Percentiles rank a stretch among this genome's conserved stretches.
phyloP scores from a whole-genome alignment of 2,888 invertebrate genomes.

The Julus scanicus region DNA sequence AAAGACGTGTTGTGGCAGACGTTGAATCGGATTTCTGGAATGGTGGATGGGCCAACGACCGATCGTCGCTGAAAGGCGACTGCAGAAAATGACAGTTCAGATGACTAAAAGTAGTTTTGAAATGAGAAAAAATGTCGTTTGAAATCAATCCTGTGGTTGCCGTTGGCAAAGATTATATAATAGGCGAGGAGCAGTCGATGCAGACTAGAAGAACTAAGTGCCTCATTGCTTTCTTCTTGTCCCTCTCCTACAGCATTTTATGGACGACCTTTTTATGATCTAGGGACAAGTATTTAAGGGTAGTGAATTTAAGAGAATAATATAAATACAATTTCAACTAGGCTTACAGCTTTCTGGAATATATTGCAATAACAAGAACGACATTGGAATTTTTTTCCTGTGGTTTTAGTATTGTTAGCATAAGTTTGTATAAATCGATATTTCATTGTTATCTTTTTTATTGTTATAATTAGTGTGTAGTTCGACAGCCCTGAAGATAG shows the following conservation, averaged over 20 bases:
- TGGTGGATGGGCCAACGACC: constrained; percentile 4
- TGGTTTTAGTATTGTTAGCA: too few species aligned
- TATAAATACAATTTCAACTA: too few species aligned
- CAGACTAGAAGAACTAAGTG: neutral
- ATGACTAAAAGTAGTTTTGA: neutral
- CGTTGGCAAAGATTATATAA: neutral
- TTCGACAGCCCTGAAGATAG: neutral
- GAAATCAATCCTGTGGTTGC: constrained; percentile 26
- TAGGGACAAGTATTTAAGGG: neutral
- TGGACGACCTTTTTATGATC: neutral
- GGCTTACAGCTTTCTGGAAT: too few species aligned
- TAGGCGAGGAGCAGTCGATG: neutral
- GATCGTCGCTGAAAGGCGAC: constrained; percentile 13
- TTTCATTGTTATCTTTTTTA: too few species aligned
- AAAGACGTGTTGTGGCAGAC: constrained; percentile 37
- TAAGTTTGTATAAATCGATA: too few species aligned
- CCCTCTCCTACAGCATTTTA: neutral
- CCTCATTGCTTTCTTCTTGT: neutral
- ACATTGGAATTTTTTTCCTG: too few species aligned
- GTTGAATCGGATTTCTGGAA: neutral
- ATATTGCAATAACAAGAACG: too few species aligned
- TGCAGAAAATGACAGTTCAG: constrained; percentile 19
- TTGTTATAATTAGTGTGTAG: too few species aligned
- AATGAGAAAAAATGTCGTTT: constrained; percentile 1
- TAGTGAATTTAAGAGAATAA: too few species aligned